Evolutionary conservation across 2,797 vertebrate genomes (phyloP).

Genomic region (Aotus griseimembra): DNA sequence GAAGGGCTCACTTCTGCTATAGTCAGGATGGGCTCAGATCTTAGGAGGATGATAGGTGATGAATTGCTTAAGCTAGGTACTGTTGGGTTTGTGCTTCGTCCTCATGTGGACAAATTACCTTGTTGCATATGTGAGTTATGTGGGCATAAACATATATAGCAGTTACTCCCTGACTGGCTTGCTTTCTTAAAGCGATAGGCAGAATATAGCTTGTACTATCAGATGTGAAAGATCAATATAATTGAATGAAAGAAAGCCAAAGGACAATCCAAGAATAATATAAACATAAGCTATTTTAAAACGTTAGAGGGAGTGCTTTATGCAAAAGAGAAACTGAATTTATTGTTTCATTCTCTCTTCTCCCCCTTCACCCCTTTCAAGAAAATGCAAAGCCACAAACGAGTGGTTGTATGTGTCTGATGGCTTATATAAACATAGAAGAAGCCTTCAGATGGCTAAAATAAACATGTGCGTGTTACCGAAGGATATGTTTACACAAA

Average conservation of each 20-base stretch:
- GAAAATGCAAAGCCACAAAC: conserved; percentile 72
- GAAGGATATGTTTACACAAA: conserved; percentile 77
- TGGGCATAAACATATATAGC: conserved; percentile 24
- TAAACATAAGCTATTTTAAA: conserved; percentile 76
- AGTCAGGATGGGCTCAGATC: not conserved
- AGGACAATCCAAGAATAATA: conserved; percentile 73
- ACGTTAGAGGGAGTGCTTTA: conserved; percentile 56
- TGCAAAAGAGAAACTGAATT: conserved; percentile 66
- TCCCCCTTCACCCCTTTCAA: conserved; percentile 66
- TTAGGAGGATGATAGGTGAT: not conserved
- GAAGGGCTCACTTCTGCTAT: not conserved
- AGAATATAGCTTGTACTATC: conserved; percentile 39
- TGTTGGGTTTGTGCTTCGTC: conserved; percentile 51
- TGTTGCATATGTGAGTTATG: conserved; percentile 10
- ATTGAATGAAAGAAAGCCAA: conserved; percentile 68
- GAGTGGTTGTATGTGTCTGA: conserved; percentile 76
- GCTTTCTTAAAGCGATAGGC: not conserved
- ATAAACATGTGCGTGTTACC: conserved; percentile 77
- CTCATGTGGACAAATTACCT: not conserved
- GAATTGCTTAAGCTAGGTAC: not conserved
- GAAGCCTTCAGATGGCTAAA: conserved; percentile 78
- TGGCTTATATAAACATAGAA: conserved; percentile 76
- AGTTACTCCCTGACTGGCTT: conserved; percentile 47
- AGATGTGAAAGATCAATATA: conserved; percentile 34
- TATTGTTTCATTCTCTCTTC: conserved; percentile 50